These are phyloP conservation scores for Psix sp. DNA, from an alignment of 1,140 invertebrate genomes.

Conservation along the genomic window DNA sequence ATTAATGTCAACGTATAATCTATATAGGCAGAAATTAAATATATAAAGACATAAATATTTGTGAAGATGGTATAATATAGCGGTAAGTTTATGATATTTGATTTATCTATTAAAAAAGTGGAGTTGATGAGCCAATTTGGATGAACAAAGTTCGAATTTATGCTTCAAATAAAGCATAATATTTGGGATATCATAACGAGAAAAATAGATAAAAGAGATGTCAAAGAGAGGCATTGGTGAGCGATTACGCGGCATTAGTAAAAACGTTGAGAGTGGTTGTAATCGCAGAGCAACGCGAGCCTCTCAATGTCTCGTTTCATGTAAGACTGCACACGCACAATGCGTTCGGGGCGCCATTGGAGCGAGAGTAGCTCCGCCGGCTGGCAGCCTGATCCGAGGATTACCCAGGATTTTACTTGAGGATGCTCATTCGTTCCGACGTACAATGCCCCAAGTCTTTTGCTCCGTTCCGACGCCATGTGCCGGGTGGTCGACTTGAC, in stretches of 20 bases:
- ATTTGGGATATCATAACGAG: conserved; percentile 1
- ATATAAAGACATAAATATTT: no score
- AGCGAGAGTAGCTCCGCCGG: conserved; percentile 28
- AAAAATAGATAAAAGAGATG: not conserved
- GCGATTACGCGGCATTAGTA: conserved; percentile 18
- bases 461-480: conserved; percentile 51
- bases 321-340: conserved; percentile 44
- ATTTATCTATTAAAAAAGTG: no score
- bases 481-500: conserved; percentile 44
- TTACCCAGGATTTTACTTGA: conserved; percentile 73
- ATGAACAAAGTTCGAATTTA: not conserved
- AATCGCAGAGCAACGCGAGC: conserved; percentile 8
- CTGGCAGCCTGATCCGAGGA: conserved; percentile 56
- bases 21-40: no score
- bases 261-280: conserved; percentile 10
- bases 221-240: conserved; percentile 6
- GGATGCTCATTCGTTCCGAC: conserved; percentile 73
- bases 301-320: conserved; percentile 40
- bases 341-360: conserved; percentile 19
- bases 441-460: conserved; percentile 69
- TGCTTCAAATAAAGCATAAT: no score
- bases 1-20: no score
- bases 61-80: no score
- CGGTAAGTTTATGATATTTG: no score
- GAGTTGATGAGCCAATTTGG: not conserved